These are phyloP conservation scores for Artemia franciscana DNA, from an alignment of 1,140 invertebrate species.

Conservation along the genomic window DNA sequence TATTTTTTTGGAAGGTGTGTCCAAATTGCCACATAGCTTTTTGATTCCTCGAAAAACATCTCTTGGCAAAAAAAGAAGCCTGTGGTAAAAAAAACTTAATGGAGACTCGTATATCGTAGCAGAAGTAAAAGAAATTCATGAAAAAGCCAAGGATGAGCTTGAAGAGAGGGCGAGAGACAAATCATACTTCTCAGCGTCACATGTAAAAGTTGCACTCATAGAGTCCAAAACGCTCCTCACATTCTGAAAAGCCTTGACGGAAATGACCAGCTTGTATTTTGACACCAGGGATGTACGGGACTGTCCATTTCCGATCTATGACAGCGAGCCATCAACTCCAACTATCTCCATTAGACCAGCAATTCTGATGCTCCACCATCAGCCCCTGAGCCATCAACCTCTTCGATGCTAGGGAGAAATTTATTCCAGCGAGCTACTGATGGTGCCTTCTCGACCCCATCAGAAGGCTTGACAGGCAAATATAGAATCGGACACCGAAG, in stretches of 20 bases:
- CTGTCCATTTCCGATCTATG: background rate
- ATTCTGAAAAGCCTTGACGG: background rate
- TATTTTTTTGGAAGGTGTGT: background rate
- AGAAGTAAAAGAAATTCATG: background rate
- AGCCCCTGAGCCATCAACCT: too few relatives aligned
- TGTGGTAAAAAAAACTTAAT: background rate
- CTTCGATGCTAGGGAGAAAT: too few relatives aligned
- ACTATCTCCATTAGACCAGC: too few relatives aligned
- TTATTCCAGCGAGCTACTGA: too few relatives aligned
- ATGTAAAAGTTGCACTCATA: background rate
- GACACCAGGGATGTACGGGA: background rate
- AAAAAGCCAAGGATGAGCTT: background rate
- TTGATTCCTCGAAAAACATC: background rate
- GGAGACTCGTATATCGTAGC: background rate
- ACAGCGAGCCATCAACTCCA: too few relatives aligned
- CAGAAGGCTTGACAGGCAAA: background rate
- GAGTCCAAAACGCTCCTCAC: background rate
- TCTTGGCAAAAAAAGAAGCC: background rate
- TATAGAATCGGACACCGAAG: background rate
- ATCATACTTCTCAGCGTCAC: background rate
- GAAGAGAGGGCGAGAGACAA: background rate
- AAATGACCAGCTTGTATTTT: background rate
- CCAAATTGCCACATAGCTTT: background rate
- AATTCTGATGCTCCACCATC: too few relatives aligned
- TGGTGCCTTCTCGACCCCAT: background rate